Base-by-base conservation (phyloP, 2,113 vertebrate species). In the Centropus bengalensis region DNA sequence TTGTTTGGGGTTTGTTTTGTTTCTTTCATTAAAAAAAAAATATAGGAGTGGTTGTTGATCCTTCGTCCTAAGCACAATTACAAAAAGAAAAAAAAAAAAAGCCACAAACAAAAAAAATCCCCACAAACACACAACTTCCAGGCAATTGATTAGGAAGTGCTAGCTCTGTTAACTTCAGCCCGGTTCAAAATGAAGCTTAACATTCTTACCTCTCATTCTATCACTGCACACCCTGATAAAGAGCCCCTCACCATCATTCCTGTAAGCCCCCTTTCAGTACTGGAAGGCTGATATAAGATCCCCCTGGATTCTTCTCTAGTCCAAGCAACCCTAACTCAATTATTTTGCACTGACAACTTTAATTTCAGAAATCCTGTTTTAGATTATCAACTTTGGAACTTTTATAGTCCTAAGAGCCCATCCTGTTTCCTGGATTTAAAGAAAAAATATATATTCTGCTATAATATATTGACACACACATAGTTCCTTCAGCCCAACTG, bases 381-480 rank as follows among this genome's bases (percentile, higher is more conserved):
- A 63, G 69, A 66, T 11, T 79, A 66, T 62, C 91, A 55, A 83
- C 47, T 42, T 38, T 17, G 55, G 40, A 68, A 51, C 20, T 42
- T 69, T 32, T 36, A 71, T 4, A n/a, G 64, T 17, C 14, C 63
- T 59, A 59, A 8, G 9, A 93, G 28, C 8, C 47, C 2, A 1
- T 40, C 20, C 22, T 16, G 21, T 44, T 74, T 49, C 30, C 62
- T 26, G 63, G 38, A 80, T 67, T 69, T 82, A 51, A 82, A 91
- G 15, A 67, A 88, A 59, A 73, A 91, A 47, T 24, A 14, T 2
- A 10, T 12, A 38, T 74, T 87, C 55, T 77, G 45, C 40, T 87
- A 6, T 12, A 94, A 38, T 87, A 88, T 74, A 91, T 32, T 67
- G 70, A 82, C 79, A 92, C 12, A 8, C 54, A 68, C 84, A 15